These are phyloP conservation scores for Isotomurus palustris DNA, from an alignment of 2,888 invertebrate species.

Conservation along the genomic window DNA sequence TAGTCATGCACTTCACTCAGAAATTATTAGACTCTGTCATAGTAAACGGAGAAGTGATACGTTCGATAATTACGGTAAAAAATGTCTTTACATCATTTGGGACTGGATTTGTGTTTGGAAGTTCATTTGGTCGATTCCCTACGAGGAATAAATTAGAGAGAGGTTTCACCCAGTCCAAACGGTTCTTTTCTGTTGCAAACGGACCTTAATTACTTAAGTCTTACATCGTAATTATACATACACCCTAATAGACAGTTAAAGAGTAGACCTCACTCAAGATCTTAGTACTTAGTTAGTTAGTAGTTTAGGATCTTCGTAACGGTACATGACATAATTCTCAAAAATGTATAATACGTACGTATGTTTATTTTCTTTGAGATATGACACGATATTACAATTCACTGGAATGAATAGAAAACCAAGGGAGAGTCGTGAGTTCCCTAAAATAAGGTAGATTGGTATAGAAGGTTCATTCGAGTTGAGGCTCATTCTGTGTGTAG, in stretches of 20 bases:
- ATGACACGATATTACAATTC: conserved; percentile 7
- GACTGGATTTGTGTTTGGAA: conserved; percentile 13
- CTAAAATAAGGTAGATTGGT: too few species aligned
- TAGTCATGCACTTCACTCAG: background rate
- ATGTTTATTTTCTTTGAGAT: conserved; percentile 5
- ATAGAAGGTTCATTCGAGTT: too few species aligned
- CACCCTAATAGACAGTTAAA: background rate
- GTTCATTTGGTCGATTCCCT: conserved; percentile 12
- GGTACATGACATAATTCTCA: too few species aligned
- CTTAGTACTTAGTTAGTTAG: too few species aligned
- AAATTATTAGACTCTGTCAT: background rate
- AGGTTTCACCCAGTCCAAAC: background rate
- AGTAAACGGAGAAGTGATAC: too few species aligned
- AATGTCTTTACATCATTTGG: conserved; percentile 12
- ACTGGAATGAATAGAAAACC: conserved; percentile 5
- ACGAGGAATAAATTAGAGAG: too few species aligned
- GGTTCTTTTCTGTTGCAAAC: too few species aligned
- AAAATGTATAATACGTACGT: conserved; percentile 4
- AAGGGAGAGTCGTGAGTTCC: too few species aligned
- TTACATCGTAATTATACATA: background rate
- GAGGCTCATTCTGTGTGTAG: too few species aligned
- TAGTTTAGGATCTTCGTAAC: too few species aligned
- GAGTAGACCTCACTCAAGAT: background rate
- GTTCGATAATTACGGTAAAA: conserved; percentile 3
- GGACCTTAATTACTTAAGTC: too few species aligned